Percentiles rank a stretch among this genome's conserved stretches.
phyloP scores from a whole-genome alignment of 1,140 invertebrate genomes.

The Formica exsecta region DNA sequence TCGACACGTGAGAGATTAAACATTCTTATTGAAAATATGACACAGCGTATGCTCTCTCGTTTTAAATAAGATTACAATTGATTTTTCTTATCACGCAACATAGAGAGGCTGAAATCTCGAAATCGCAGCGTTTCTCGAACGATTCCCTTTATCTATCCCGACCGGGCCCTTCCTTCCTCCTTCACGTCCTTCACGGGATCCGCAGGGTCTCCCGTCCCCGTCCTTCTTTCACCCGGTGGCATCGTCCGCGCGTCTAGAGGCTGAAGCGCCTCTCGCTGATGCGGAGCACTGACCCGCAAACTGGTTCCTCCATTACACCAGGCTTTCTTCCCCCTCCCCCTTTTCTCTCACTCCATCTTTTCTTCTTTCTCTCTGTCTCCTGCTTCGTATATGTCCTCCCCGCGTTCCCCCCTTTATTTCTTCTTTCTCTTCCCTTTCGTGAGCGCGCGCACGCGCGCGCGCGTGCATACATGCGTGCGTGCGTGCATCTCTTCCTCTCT shows the following conservation, averaged over 20 bases:
- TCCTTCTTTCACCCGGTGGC: slow-evolving; percentile 75
- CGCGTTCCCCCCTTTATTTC: slow-evolving; percentile 27
- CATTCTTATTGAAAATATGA: not conserved
- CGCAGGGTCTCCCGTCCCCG: slow-evolving; percentile 62
- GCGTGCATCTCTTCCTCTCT: slow-evolving; percentile 47
- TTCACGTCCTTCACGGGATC: slow-evolving; percentile 66
- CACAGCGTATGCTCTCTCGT: not conserved
- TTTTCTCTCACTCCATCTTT: slow-evolving; percentile 56
- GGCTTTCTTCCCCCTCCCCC: slow-evolving; percentile 72
- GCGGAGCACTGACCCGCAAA: slow-evolving; percentile 79
- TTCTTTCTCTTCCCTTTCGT: slow-evolving; percentile 28
- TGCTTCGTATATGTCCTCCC: not conserved
- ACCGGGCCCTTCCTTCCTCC: slow-evolving; percentile 58
- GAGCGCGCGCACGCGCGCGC: not conserved
- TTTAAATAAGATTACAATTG: not conserved
- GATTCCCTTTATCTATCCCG: slow-evolving; percentile 59
- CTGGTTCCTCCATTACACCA: slow-evolving; percentile 79
- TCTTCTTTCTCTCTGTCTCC: slow-evolving; percentile 45
- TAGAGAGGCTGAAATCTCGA: not conserved
- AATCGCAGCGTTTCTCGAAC: slow-evolving; percentile 13
- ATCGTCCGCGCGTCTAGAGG: slow-evolving; percentile 74
- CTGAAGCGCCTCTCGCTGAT: slow-evolving; percentile 76
- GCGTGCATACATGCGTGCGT: not conserved
- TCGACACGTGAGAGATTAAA: not conserved
- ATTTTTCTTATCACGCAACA: not conserved